Percentiles rank a stretch among this genome's conserved stretches.
These are phyloP conservation scores for Gymnothorax reevesii DNA, from an alignment of 2,797 vertebrate genomes.

Conservation along the genomic window DNA sequence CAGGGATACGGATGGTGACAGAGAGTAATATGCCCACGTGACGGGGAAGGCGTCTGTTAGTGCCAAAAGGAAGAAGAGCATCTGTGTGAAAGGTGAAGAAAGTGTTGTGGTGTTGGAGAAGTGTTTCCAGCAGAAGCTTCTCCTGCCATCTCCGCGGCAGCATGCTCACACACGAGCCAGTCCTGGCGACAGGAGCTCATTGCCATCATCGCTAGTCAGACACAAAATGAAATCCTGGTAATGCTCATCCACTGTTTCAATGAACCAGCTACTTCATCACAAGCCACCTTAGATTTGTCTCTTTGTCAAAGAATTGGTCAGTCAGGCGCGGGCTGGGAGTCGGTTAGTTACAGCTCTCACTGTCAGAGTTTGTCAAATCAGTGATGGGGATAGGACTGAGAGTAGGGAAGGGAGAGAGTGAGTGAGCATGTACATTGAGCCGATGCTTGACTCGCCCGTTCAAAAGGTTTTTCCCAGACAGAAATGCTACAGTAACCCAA, in stretches of 20 bases:
- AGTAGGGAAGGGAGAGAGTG: constrained; percentile 18
- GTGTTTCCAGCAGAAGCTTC: constrained; percentile 49
- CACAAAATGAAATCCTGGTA: constrained; percentile 73
- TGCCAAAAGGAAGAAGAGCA: background rate
- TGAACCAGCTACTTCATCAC: constrained; percentile 11
- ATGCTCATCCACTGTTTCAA: constrained; percentile 67
- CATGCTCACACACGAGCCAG: constrained; percentile 58
- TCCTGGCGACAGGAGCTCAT: constrained; percentile 75
- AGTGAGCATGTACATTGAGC: constrained; percentile 51
- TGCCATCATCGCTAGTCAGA: constrained; percentile 70
- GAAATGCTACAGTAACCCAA: constrained; percentile 46
- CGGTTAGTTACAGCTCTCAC: constrained; percentile 55
- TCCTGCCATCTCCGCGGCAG: constrained; percentile 54
- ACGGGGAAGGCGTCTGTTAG: background rate
- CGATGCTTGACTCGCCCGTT: constrained; percentile 30
- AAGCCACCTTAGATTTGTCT: constrained; percentile 8
- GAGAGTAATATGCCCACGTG: background rate
- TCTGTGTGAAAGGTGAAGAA: background rate
- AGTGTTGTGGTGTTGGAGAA: constrained; percentile 8
- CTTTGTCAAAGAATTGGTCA: constrained; percentile 1
- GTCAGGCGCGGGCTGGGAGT: constrained; percentile 6
- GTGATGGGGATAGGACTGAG: background rate
- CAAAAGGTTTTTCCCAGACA: constrained; percentile 33
- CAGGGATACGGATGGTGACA: background rate
- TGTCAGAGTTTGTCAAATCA: constrained; percentile 52